phyloP scores from a whole-genome alignment of 2,113 vertebrate species.

The Malurus cyaneus region DNA sequence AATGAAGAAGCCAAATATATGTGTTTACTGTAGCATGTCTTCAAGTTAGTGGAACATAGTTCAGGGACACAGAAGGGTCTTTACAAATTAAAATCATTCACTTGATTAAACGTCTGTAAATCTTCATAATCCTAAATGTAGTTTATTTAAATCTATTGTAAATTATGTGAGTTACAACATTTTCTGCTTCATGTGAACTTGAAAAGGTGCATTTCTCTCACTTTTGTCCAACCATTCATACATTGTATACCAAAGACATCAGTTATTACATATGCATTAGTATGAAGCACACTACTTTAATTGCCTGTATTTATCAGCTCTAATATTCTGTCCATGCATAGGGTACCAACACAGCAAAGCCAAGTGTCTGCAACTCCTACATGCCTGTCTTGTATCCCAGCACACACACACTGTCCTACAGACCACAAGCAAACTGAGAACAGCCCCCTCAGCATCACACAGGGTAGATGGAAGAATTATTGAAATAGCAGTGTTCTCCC shows the following conservation, averaged over 20 bases:
- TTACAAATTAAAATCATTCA: slow-evolving; percentile 74
- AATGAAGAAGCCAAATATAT: slow-evolving; percentile 90
- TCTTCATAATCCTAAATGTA: slow-evolving; percentile 76
- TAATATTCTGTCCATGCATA: slow-evolving; percentile 12
- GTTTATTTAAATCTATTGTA: slow-evolving; percentile 84
- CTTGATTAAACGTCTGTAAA: slow-evolving; percentile 82
- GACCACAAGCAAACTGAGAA: background rate
- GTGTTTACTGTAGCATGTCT: slow-evolving; percentile 94
- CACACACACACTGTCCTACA: background rate
- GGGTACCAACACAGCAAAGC: slow-evolving; percentile 43
- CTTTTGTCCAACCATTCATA: slow-evolving; percentile 63
- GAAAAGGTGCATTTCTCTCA: slow-evolving; percentile 64
- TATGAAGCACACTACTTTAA: slow-evolving; percentile 52
- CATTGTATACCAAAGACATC: slow-evolving; percentile 89
- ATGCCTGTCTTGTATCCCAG: background rate
- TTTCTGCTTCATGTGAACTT: slow-evolving; percentile 73
- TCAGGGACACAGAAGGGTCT: slow-evolving; percentile 79
- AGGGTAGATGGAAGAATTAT: background rate
- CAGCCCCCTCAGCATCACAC: background rate
- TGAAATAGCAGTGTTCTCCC: background rate
- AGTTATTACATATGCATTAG: slow-evolving; percentile 57
- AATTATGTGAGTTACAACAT: slow-evolving; percentile 75
- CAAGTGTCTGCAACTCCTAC: background rate
- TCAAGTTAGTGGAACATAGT: slow-evolving; percentile 79
- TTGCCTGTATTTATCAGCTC: slow-evolving; percentile 34